A percentile compares a stretch with the other conserved stretches of the same genome.
Evolutionary conservation across 2,113 vertebrate genomes (phyloP).

Genomic region (Chionodraco myersi): DNA sequence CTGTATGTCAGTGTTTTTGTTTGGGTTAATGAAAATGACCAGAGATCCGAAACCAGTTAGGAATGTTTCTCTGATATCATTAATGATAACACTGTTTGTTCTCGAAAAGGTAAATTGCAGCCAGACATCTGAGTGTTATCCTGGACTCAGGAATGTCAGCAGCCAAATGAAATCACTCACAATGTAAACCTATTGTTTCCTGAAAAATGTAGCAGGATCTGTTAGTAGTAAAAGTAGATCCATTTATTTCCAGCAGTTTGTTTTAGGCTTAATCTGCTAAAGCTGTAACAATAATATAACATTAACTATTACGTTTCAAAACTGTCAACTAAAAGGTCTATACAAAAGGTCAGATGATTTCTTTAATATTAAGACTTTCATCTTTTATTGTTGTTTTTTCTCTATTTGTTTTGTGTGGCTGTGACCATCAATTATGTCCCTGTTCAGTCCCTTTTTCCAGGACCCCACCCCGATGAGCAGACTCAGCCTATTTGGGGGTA

Average conservation of each 20-base stretch:
- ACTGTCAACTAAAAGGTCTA: neutral
- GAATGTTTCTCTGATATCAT: neutral
- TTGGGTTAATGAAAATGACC: neutral
- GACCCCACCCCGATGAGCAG: slow-evolving; percentile 63
- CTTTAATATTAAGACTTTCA: neutral
- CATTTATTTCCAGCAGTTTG: neutral
- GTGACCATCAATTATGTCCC: neutral
- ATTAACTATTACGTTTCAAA: neutral
- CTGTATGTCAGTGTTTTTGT: neutral
- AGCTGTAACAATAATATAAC: neutral
- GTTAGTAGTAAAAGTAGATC: slow-evolving; percentile 5
- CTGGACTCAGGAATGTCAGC: neutral
- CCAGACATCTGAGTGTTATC: neutral
- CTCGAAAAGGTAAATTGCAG: neutral
- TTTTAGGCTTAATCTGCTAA: neutral
- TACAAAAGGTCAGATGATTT: neutral
- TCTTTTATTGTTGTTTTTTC: neutral
- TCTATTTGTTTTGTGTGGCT: too few relatives aligned
- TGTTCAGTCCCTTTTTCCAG: slow-evolving; percentile 33
- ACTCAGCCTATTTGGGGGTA: slow-evolving; percentile 32
- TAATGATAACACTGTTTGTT: neutral
- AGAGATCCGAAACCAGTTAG: neutral
- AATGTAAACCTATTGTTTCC: neutral
- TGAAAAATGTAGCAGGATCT: slow-evolving; percentile 1
- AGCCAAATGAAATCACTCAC: neutral